Conservation (phyloP, 2,113 vertebrate genomes). For the Triplophysa tibetana region DNA sequence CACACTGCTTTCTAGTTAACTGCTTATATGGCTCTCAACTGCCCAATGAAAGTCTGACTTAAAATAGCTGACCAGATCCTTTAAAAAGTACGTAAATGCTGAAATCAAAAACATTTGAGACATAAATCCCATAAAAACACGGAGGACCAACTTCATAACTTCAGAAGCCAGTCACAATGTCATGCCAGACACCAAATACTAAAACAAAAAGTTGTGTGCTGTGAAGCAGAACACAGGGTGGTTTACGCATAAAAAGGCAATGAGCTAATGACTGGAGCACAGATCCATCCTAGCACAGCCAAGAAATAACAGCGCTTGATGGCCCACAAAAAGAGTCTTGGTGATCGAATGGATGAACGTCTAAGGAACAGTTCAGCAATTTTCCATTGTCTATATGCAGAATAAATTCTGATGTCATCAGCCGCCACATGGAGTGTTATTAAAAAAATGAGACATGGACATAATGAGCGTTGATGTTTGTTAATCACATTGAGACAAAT, state of each 20-base stretch:
- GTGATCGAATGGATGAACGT: not conserved
- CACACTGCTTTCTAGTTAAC: conserved; percentile 3
- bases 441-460: not conserved
- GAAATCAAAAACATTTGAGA: conserved; percentile 21
- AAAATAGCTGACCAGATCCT: conserved; percentile 9
- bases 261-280: conserved; percentile 21
- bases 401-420: conserved; percentile 1
- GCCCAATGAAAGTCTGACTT: conserved; percentile 31
- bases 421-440: not conserved
- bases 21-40: not conserved
- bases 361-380: not conserved
- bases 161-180: conserved; percentile 11
- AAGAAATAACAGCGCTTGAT: conserved; percentile 21
- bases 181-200: conserved; percentile 24
- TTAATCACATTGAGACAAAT: not conserved
- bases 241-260: not conserved
- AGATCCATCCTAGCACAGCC: not conserved
- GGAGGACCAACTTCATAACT: conserved; percentile 4
- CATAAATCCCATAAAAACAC: conserved; percentile 20
- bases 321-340: not conserved
- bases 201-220: conserved; percentile 10
- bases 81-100: not conserved
- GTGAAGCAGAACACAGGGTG: not conserved
- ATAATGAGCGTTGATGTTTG: not conserved
- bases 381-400: not conserved